These are phyloP conservation scores for Gari tellinella DNA, from an alignment of 2,888 invertebrate species.

Conservation along the genomic window DNA sequence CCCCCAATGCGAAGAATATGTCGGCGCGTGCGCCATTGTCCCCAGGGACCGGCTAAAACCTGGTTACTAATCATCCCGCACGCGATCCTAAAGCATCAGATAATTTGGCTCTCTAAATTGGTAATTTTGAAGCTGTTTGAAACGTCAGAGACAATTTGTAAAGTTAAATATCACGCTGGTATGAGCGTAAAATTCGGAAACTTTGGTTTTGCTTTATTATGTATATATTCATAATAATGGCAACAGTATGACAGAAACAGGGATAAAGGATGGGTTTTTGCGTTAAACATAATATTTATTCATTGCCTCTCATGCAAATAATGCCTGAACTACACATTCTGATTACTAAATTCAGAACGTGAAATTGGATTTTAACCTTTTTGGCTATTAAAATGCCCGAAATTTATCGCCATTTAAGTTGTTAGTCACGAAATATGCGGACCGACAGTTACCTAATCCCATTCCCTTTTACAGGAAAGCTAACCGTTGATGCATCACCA, in stretches of 20 bases:
- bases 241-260: conserved; percentile 18
- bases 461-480: too few relatives aligned
- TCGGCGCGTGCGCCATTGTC: conserved; percentile 34
- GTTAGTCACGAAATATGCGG: too few relatives aligned
- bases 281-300: conserved; percentile 31
- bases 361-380: neutral
- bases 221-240: conserved; percentile 55
- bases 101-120: conserved; percentile 42
- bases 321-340: conserved; percentile 10
- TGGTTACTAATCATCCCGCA: conserved; percentile 40
- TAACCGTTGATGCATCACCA: neutral
- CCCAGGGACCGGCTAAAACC: conserved; percentile 20
- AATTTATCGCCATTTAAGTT: too few relatives aligned
- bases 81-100: conserved; percentile 42
- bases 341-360: conserved; percentile 3
- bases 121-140: conserved; percentile 53
- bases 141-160: conserved; percentile 41
- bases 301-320: conserved; percentile 27
- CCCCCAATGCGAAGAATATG: conserved; percentile 41
- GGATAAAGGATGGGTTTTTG: conserved; percentile 39
- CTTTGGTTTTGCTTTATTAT: conserved; percentile 44
- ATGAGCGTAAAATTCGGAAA: conserved; percentile 26
- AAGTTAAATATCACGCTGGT: conserved; percentile 38
- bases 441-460: too few relatives aligned
- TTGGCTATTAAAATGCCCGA: too few relatives aligned